phyloP scores from a whole-genome alignment of 1,140 invertebrate species.

The Lepidurus packardi region DNA sequence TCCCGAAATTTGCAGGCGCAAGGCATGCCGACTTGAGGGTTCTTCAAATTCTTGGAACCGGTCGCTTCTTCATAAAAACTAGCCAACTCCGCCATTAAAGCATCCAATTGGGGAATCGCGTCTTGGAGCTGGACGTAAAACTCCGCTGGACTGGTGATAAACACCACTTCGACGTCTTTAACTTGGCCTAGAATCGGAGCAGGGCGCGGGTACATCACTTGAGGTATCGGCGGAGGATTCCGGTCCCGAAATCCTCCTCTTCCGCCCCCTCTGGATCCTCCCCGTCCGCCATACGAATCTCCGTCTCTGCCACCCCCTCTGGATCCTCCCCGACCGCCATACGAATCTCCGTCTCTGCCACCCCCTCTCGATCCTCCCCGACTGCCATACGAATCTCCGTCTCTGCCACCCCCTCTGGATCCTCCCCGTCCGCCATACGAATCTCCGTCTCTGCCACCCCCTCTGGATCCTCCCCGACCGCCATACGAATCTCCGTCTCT shows the following conservation, averaged over 20 bases:
- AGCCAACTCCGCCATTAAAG: conserved; percentile 45
- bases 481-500: too few relatives aligned
- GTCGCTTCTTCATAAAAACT: conserved; percentile 38
- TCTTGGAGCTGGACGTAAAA: conserved; percentile 49
- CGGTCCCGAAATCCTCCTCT: neutral
- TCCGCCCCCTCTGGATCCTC: neutral
- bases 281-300: too few relatives aligned
- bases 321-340: too few relatives aligned
- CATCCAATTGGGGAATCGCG: conserved; percentile 43
- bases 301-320: too few relatives aligned
- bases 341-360: too few relatives aligned
- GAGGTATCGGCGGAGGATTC: neutral
- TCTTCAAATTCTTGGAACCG: conserved; percentile 38
- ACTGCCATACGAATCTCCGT: too few relatives aligned
- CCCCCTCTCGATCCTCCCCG: too few relatives aligned
- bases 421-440: too few relatives aligned
- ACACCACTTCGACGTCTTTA: conserved; percentile 43
- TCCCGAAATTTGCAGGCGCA: conserved; percentile 67
- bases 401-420: too few relatives aligned
- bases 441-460: neutral
- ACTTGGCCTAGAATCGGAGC: conserved; percentile 36
- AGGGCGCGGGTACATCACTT: neutral
- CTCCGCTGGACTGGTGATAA: conserved; percentile 42
- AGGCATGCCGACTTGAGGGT: conserved; percentile 49
- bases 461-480: too few relatives aligned